Evolutionary conservation across 2,113 vertebrate species (phyloP).

Genomic region (Percopsis transmontana): DNA sequence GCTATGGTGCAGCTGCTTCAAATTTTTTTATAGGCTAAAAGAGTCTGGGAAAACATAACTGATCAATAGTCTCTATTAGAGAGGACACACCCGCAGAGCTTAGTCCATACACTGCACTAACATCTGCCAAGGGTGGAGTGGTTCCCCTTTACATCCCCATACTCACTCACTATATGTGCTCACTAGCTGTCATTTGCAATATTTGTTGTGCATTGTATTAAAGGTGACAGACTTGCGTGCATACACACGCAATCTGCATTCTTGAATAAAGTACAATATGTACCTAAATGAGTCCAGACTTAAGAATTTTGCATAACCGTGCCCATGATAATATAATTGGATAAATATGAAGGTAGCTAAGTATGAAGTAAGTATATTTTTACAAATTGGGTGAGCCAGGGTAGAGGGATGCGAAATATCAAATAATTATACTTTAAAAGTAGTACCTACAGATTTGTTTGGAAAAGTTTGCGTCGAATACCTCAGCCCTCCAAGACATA

Average conservation of each 20-base stretch:
- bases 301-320: conserved; percentile 8
- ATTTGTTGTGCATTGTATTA: conserved; percentile 50
- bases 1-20: conserved; percentile 67
- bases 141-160: conserved; percentile 44
- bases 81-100: conserved; percentile 64
- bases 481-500: background rate
- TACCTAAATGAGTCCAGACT: conserved; percentile 40
- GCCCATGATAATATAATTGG: conserved; percentile 1
- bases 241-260: conserved; percentile 20
- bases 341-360: no score
- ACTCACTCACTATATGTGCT: conserved; percentile 25
- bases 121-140: conserved; percentile 67
- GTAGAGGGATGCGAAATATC: no score
- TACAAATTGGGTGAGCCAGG: no score
- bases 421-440: no score
- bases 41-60: conserved; percentile 69
- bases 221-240: conserved; percentile 46
- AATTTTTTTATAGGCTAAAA: conserved; percentile 60
- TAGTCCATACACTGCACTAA: conserved; percentile 49
- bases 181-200: conserved; percentile 31
- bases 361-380: no score
- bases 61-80: conserved; percentile 68
- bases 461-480: no score
- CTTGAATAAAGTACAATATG: conserved; percentile 19
- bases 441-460: no score